Percentiles rank a stretch among this genome's conserved stretches.
These are phyloP conservation scores for Ormyrus labotus DNA, from an alignment of 2,888 invertebrate species.

Conservation along the genomic window DNA sequence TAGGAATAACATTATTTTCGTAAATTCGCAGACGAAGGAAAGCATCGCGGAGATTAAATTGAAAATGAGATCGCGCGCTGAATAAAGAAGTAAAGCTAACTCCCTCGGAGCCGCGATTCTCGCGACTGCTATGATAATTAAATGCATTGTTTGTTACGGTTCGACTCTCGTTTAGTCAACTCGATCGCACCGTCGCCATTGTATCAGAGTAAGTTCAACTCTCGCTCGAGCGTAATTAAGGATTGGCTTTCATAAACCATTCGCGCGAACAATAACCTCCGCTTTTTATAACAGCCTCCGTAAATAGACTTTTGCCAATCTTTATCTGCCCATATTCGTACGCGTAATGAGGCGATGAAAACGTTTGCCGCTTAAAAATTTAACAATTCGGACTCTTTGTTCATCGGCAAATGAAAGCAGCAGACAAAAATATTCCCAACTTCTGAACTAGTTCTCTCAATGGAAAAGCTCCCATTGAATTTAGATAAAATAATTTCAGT, in stretches of 20 bases:
- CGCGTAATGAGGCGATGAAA: too few relatives aligned
- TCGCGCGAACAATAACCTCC: conserved; percentile 34
- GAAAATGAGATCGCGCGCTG: conserved; percentile 9
- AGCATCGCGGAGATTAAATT: conserved; percentile 28
- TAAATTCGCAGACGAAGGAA: conserved; percentile 31
- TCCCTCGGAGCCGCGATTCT: conserved; percentile 3
- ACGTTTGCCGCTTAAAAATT: too few relatives aligned
- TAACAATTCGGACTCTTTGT: too few relatives aligned
- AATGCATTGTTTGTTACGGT: conserved; percentile 44
- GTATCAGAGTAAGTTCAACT: conserved; percentile 40
- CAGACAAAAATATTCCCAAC: too few relatives aligned
- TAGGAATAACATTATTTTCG: too few relatives aligned
- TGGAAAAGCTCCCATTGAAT: too few relatives aligned
- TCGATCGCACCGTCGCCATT: conserved; percentile 31
- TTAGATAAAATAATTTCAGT: too few relatives aligned
- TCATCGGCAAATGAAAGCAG: too few relatives aligned
- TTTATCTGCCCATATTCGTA: not conserved
- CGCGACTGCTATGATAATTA: conserved; percentile 40
- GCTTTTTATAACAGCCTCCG: not conserved
- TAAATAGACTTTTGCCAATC: not conserved
- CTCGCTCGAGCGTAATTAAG: conserved; percentile 39
- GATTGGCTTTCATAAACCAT: conserved; percentile 40
- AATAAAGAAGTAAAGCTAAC: conserved; percentile 21
- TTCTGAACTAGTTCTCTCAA: too few relatives aligned
- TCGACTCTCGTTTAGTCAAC: conserved; percentile 39